Evolutionary conservation across 2,888 invertebrate species (phyloP).

Genomic region (Erebia aethiops): DNA sequence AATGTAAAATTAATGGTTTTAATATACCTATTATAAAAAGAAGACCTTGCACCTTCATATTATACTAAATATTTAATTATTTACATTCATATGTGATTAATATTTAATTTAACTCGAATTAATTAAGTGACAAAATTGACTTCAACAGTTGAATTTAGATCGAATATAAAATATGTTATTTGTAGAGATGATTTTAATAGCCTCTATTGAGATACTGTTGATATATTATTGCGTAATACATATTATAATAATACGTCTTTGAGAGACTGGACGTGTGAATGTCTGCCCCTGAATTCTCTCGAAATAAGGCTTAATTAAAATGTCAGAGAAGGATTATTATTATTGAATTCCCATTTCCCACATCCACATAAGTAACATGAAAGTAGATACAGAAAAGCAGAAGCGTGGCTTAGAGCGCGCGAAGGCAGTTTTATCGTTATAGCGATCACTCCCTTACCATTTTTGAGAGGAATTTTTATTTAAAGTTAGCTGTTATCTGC

Average conservation of each 20-base stretch:
- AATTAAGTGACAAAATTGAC: background rate
- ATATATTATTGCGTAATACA: background rate
- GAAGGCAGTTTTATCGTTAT: too few species aligned
- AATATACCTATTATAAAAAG: background rate
- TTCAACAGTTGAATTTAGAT: slow-evolving; percentile 1
- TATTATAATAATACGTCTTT: background rate
- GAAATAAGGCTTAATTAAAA: background rate
- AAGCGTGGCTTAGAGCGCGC: too few species aligned
- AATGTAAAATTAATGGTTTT: background rate
- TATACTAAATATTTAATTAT: background rate
- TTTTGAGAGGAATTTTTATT: too few species aligned
- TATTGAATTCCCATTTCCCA: too few species aligned
- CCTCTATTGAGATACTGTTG: background rate
- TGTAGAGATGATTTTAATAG: background rate
- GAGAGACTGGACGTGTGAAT: background rate
- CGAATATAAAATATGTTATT: background rate
- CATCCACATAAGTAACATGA: too few species aligned
- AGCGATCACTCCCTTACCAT: too few species aligned
- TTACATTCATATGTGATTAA: slow-evolving; percentile 5
- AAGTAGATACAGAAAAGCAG: too few species aligned
- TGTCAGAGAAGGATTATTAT: background rate
- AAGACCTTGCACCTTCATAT: background rate
- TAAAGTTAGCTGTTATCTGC: too few species aligned
- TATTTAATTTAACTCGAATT: slow-evolving; percentile 7
- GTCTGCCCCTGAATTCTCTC: background rate